phyloP scores from a whole-genome alignment of 2,888 invertebrate genomes.

The Mesorhabditis spiculigera region DNA sequence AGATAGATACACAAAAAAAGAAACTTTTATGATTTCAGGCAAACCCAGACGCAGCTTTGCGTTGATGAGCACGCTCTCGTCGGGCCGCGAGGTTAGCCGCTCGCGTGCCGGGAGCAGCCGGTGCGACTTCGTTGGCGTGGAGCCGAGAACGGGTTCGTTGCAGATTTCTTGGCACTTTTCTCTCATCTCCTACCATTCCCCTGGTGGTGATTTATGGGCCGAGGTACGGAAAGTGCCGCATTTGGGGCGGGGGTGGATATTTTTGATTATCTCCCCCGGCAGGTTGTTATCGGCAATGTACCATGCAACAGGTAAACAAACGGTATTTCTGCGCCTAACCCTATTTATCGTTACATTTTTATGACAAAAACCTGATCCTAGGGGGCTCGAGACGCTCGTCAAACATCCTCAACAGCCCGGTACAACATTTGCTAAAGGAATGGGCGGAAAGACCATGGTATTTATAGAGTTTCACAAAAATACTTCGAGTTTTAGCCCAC shows the following conservation, averaged over 20 bases:
- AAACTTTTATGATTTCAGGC: no score
- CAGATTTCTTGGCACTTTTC: no score
- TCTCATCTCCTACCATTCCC: no score
- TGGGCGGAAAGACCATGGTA: constrained; percentile 6
- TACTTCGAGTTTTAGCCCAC: background rate
- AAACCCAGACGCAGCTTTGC: constrained; percentile 15
- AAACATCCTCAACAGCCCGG: constrained; percentile 2
- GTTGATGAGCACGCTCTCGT: constrained; percentile 28
- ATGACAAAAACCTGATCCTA: background rate
- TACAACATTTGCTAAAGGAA: background rate
- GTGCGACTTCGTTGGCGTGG: constrained; percentile 22
- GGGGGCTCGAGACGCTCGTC: background rate
- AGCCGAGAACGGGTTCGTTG: constrained; percentile 10
- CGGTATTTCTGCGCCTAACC: no score
- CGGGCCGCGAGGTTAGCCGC: constrained; percentile 8
- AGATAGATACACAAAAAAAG: no score
- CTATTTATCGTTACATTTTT: background rate
- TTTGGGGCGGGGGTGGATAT: no score
- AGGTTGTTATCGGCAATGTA: no score
- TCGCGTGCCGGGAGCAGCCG: constrained; percentile 41
- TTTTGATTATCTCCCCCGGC: no score
- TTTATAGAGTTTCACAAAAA: background rate
- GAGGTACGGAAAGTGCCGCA: no score
- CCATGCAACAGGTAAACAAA: no score
- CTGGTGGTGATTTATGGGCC: no score